Evolutionary conservation across 2,113 vertebrate genomes (phyloP), one percentile per base, ranked within the genome.

Genomic region (human): DNA sequence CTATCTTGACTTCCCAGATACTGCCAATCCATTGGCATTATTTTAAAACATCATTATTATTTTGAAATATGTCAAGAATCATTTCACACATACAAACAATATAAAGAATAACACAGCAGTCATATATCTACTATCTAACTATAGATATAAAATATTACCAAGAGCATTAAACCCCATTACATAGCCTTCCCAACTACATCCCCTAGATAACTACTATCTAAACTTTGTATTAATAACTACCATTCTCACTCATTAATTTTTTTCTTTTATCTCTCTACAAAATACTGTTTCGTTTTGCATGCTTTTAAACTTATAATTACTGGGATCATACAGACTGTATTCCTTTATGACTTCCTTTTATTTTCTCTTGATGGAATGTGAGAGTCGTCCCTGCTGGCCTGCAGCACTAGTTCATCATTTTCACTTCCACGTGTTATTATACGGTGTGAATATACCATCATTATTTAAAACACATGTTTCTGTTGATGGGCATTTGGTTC

Each of bases 91-190:
- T 75, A 11, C 11, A 22, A 40, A 72, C 80, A 90, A 13, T 45
- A 83, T 75, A 76, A 87, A 93, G 48, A 89, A 70, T 61, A 93
- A 76, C 30, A 38, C 13, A 61, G 38, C 35, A 25, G 6, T 68
- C 30, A 57, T 43, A 40, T 55, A 50, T 40, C 48, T 75, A 20
- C 48, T 16, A 5, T 32, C 38, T 17, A 48, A 7, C 4, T 89
- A 13, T 45, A 55, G 83, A 50, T 30, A 55, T n/a, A n/a, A 80
- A 50, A 48, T 32, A 27, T 43, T 23, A 43, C 40, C 16, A 45
- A 3, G 32, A 35, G 35, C 52, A 30, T 0, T 55, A 73, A 73
- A 38, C 11, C 14, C 3, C 25, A 2, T 16, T n/a, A 0, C 1
- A 27, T 32, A 48, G 4, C 35, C 38, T 64, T 85, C 32, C 30